Base-by-base conservation (phyloP, 2,888 invertebrate genomes). In the Andrena bicolor region DNA sequence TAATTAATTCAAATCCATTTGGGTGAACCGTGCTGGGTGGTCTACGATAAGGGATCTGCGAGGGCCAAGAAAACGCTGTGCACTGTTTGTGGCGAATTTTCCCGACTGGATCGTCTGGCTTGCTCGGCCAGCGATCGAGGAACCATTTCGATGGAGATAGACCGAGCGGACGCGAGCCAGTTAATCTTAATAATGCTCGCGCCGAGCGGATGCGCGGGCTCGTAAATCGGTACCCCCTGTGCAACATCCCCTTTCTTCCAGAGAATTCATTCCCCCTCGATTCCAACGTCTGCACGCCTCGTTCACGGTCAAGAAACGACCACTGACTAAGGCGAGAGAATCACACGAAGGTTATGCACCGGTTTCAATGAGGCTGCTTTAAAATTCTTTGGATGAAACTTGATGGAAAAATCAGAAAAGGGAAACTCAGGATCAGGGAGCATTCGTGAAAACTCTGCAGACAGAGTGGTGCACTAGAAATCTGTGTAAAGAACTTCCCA, bases 161-260 rank as follows among this genome's bases (percentile, higher is more conserved):
- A 58, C 72, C 68, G 75, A 79, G 72, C 71, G 84, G 86, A 83
- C 83, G 41, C 41, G 41, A 41, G 90, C 72, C 91, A 90, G 92
- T 93, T 93, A 93, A 93, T 93, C 93, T 93, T 90, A 91, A 93
- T 93, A 93, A 93, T 90, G 92, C 87, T 90, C 90, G 90, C 88
- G 81, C 88, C 89, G 87, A 85, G 88, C 93, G 93, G 93, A 93
- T 92, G 89, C 88, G 82, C 85, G 82, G 80, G 85, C 91, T 90
- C 91, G 92, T 93, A 93, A 93, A 93, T 92, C 91, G 91, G 86
- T 80, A 81, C 79, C 76, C 68, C 75, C 68, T 82, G 41, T 51
- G 56, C 65, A 48, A 81, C 84, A 76, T 85, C 86, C 80, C 88
- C 86, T 84, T 84, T 86, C 81, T 83, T 76, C 61, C 71, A 79